Evolutionary conservation across 2,113 vertebrate genomes (phyloP), one percentile per base, ranked within the genome.

Genomic region (Caranx ignobilis): DNA sequence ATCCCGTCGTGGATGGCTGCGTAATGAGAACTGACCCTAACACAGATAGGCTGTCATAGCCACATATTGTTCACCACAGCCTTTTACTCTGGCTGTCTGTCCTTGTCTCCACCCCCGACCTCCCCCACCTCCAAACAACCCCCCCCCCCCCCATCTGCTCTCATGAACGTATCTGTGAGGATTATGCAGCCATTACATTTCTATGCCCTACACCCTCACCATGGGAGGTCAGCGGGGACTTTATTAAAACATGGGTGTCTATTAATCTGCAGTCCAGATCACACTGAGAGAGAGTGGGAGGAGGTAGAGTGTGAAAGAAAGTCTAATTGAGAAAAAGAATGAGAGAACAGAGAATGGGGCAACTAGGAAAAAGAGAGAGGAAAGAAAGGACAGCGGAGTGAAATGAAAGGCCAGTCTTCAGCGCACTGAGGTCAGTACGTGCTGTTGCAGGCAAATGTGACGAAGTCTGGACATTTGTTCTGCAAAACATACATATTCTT

Each of bases 161-260:
- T 81, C 82, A 77, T 56, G 77, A 78, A 74, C 63, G 55, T 21
- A 76, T 9, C 8, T 1, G 2, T 3, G 37, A 59, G 73, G 57
- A 80, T 88, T 83, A 90, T 71, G 61, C 72, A 66, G 67, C 71
- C 3, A 6, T 66, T 79, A 43, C 4, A 50, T 70, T 77, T 76
- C 62, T 65, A 57, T 48, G 35, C 70, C 55, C 31, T 55, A 47
- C 39, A 11, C 39, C 39, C 35, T 61, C 41, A n/a, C 32, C 8
- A 31, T 35, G 2, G 55, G 65, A 79, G 87, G 87, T 88, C 82
- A 86, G 18, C 45, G 32, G 50, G 70, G 75, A 86, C 77, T 90
- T 93, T 89, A 93, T 92, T 93, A 92, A 93, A 92, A 92, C 89
- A 91, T 8, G 48, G 81, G 32, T 74, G 81, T 83, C 74, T 89